phyloP scores from a whole-genome alignment of 2,888 invertebrate species.

The Drosophila suboccidentalis region DNA sequence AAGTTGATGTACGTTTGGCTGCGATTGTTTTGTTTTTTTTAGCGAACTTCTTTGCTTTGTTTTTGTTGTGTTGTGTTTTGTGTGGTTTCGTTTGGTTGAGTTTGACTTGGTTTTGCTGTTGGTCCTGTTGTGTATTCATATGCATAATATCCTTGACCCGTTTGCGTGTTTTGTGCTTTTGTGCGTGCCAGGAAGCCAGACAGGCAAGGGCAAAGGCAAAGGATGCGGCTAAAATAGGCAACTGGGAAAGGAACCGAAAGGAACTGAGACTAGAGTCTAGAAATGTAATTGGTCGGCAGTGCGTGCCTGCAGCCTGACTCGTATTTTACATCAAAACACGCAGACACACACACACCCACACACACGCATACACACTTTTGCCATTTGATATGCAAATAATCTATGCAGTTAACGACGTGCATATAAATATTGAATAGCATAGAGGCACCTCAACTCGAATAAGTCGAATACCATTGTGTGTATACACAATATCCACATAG shows the following conservation, averaged over 20 bases:
- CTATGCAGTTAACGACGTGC: slow-evolving; percentile 67
- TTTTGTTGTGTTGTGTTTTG: neutral
- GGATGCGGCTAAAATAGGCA: neutral
- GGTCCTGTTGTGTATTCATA: slow-evolving; percentile 55
- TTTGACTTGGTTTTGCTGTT: slow-evolving; percentile 18
- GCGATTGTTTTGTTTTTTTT: slow-evolving; percentile 16
- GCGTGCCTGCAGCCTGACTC: slow-evolving; percentile 33
- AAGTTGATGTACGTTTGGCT: slow-evolving; percentile 42
- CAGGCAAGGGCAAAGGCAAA: slow-evolving; percentile 12
- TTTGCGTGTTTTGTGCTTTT: slow-evolving; percentile 70
- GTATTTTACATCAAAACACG: slow-evolving; percentile 49
- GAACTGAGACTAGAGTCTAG: neutral
- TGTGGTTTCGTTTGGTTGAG: slow-evolving; percentile 31
- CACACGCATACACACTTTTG: slow-evolving; percentile 20
- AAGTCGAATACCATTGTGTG: slow-evolving; percentile 4
- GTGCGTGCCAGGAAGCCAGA: slow-evolving; percentile 60
- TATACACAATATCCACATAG: neutral
- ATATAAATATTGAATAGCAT: slow-evolving; percentile 63
- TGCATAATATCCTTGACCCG: slow-evolving; percentile 78
- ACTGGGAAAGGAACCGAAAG: neutral
- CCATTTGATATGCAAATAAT: slow-evolving; percentile 73
- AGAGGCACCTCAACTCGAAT: slow-evolving; percentile 32
- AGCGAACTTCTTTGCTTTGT: slow-evolving; percentile 27
- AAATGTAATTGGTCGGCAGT: slow-evolving; percentile 11
- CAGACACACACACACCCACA: slow-evolving; percentile 18